Evolutionary conservation across 2,888 invertebrate genomes (phyloP), one percentile per base, ranked within the genome.

Genomic region (Elysia crispata): DNA sequence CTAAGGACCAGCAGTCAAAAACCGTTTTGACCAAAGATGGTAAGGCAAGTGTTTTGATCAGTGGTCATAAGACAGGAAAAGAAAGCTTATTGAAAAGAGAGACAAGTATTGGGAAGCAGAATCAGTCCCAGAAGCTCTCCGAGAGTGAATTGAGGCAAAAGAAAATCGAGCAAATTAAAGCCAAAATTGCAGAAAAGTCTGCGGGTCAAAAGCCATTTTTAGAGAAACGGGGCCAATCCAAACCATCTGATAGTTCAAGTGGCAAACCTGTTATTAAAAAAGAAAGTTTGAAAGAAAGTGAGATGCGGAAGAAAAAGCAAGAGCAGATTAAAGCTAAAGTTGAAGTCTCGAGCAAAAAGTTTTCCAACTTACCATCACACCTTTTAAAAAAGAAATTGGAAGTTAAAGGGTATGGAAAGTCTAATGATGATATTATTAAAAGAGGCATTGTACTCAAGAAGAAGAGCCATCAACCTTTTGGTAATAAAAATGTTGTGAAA

Each of bases 401-500:
- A 28, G 50, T 25, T 73, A 25, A 73, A 5, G 57, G 50, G 20
- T 30, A 74, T 3, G 60, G 18, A 49, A 73, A 60, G 66, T 79
- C 41, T 41, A 3, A 41, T n/a, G 80, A 80, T 41, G 80, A 80
- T 70, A 49, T 80, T 49, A 62, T 80, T 6, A 76, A 76, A 62
- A 57, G 80, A 41, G 80, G 80, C 28, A 49, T 76, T 8, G 33
- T 80, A 30, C 66, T 75, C n/a, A 80, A 80, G 25, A 80, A 76
- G 50, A 80, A 80, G 49, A 75, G 80, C 49, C 80, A 80, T 30
- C 80, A 69, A 62, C 80, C 80, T 18, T 80, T 80, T 76, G 80
- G 80, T 15, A 80, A 75, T 31, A 76, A 76, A 31, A 80, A 80
- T n/a, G 30, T 60, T 18, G 23, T 70, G 1, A 5, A 50, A 8